Conservation (phyloP, 2,113 vertebrate genomes). For the Microtus pennsylvanicus region DNA sequence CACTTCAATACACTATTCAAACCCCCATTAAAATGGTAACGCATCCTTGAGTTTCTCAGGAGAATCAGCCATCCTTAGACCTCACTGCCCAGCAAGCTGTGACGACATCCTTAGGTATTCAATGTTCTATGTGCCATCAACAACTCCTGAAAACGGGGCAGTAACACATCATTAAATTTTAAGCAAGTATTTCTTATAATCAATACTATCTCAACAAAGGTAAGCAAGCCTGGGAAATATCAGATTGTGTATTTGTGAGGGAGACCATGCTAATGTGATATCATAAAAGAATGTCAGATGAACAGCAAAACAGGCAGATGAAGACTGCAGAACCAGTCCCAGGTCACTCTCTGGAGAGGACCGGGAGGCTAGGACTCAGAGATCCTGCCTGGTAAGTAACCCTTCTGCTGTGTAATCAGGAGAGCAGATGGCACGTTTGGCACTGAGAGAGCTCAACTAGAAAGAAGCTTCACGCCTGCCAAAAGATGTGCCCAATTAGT, state of each 20-base stretch:
- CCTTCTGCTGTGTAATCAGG: constrained; percentile 30
- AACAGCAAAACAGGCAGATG: not conserved
- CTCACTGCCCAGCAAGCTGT: not conserved
- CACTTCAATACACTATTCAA: not conserved
- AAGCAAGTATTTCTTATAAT: not conserved
- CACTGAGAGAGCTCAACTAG: constrained; percentile 12
- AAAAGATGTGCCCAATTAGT: constrained; percentile 29
- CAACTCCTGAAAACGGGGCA: not conserved
- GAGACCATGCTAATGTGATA: not conserved
- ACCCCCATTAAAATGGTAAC: not conserved
- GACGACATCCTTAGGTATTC: not conserved
- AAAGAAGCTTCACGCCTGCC: not conserved
- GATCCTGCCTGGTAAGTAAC: not conserved
- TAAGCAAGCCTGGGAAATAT: not conserved
- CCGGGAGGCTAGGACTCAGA: not conserved
- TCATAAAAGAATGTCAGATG: not conserved
- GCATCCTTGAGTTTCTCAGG: not conserved
- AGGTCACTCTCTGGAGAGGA: not conserved
- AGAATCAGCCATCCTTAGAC: not conserved
- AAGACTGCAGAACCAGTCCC: not conserved
- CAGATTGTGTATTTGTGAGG: not conserved
- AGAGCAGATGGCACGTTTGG: constrained; percentile 68
- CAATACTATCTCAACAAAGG: not conserved
- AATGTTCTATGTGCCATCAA: not conserved
- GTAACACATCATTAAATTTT: not conserved